Conservation (phyloP, 1,140 invertebrate genomes). For the Panagrolaimus sp. region DNA sequence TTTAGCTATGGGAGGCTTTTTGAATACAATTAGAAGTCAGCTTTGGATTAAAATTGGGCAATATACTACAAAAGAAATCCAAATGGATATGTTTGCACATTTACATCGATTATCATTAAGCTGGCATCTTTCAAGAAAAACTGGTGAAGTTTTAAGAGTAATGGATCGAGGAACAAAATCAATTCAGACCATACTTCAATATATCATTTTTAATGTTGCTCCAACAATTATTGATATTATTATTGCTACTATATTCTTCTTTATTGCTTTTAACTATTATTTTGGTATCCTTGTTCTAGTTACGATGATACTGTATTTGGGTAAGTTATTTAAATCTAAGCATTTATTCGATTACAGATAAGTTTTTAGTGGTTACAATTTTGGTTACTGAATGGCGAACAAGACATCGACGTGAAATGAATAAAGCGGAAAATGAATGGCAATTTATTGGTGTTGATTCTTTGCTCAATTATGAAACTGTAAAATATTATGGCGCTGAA, state of each 20-base stretch:
- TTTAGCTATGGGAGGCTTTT: constrained; percentile 64
- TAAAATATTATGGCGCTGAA: constrained; percentile 92
- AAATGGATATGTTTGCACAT: constrained; percentile 61
- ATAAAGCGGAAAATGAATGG: constrained; percentile 80
- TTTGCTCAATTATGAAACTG: constrained; percentile 93
- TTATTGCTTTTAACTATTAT: constrained; percentile 78
- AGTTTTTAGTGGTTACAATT: constrained; percentile 75
- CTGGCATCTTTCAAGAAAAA: constrained; percentile 87
- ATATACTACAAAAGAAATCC: constrained; percentile 82
- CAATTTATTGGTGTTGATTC: constrained; percentile 88
- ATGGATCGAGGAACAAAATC: constrained; percentile 92
- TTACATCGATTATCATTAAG: constrained; percentile 59
- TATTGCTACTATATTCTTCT: constrained; percentile 83
- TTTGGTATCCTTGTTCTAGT: constrained; percentile 86
- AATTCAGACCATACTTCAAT: constrained; percentile 83
- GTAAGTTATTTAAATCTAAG: constrained; percentile 63
- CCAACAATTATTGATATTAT: constrained; percentile 87
- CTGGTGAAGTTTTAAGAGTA: constrained; percentile 83
- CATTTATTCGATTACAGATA: no score
- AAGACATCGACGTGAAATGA: constrained; percentile 84
- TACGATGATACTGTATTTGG: constrained; percentile 84
- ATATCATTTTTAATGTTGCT: constrained; percentile 67
- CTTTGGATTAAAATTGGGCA: constrained; percentile 91
- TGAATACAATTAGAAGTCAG: constrained; percentile 82
- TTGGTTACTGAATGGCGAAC: constrained; percentile 88